These are phyloP conservation scores for Polyommatus iphigenia DNA, from an alignment of 2,888 invertebrate species.

Conservation along the genomic window DNA sequence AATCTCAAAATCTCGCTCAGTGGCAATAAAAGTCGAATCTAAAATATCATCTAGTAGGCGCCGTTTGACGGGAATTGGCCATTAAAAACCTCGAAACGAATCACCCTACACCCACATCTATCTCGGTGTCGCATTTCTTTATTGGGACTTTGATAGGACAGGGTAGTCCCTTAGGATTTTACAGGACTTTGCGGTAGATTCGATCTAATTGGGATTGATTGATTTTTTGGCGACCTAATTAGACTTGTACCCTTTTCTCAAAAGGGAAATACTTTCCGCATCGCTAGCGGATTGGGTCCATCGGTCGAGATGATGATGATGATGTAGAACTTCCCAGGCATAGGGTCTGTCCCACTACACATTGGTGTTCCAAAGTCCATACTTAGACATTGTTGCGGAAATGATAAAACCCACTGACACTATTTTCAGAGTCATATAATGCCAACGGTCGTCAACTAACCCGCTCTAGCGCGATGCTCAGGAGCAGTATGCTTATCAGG, in stretches of 20 bases:
- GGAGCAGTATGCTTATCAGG: no score
- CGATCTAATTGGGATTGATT: not conserved
- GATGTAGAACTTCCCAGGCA: no score
- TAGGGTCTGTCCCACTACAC: no score
- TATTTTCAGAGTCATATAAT: no score
- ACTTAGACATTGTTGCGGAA: no score
- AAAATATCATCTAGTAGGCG: conserved; percentile 21
- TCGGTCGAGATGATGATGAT: no score
- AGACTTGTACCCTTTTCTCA: not conserved
- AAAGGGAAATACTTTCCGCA: no score
- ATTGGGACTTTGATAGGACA: conserved; percentile 1
- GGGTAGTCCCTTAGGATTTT: not conserved
- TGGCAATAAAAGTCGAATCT: conserved; percentile 16
- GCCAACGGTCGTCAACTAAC: no score
- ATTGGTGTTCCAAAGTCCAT: no score
- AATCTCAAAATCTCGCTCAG: not conserved
- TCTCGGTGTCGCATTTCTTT: conserved; percentile 22
- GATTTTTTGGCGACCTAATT: not conserved
- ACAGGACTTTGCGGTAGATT: not conserved
- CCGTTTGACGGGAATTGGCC: conserved; percentile 24
- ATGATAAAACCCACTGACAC: no score
- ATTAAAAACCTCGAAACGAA: conserved; percentile 21
- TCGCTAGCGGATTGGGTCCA: no score
- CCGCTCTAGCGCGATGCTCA: no score
- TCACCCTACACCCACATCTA: not conserved